These are phyloP conservation scores for Branchinecta lindahli DNA, from an alignment of 1,140 invertebrate genomes.

Conservation along the genomic window DNA sequence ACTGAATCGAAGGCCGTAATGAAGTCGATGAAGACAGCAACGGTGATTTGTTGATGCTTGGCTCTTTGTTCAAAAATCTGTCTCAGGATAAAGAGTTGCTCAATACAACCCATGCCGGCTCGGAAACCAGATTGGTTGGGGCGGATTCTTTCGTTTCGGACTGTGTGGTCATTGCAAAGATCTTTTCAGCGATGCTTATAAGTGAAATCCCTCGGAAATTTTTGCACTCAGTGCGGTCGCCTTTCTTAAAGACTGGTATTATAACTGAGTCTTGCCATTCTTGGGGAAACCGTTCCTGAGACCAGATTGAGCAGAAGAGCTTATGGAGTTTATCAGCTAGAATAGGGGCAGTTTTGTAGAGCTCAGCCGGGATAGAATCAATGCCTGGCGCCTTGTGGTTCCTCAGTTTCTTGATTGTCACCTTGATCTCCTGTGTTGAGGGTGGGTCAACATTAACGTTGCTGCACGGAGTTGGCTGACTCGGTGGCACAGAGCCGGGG, in stretches of 20 bases:
- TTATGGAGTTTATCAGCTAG: background rate
- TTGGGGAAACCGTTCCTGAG: background rate
- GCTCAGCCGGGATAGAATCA: background rate
- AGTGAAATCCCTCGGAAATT: background rate
- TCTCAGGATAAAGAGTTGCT: background rate
- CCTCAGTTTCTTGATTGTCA: background rate
- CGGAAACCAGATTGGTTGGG: background rate
- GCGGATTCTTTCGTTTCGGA: background rate
- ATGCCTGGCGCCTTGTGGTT: background rate
- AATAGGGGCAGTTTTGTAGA: background rate
- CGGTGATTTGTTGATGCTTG: background rate
- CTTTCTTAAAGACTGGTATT: background rate
- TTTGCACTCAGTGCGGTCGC: constrained; percentile 1
- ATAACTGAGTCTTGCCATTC: background rate
- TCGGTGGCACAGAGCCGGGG: background rate
- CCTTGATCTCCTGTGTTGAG: background rate
- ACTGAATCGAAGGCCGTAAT: constrained; percentile 1
- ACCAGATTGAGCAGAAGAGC: constrained; percentile 9
- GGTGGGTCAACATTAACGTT: background rate
- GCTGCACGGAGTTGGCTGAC: background rate
- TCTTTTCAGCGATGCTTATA: background rate
- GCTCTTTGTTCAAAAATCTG: background rate
- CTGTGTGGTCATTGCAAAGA: background rate
- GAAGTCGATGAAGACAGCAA: constrained; percentile 3
- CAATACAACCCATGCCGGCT: background rate